Percentiles rank a stretch among this genome's conserved stretches.
phyloP scores from a whole-genome alignment of 2,113 vertebrate species.

The Martes martes region DNA sequence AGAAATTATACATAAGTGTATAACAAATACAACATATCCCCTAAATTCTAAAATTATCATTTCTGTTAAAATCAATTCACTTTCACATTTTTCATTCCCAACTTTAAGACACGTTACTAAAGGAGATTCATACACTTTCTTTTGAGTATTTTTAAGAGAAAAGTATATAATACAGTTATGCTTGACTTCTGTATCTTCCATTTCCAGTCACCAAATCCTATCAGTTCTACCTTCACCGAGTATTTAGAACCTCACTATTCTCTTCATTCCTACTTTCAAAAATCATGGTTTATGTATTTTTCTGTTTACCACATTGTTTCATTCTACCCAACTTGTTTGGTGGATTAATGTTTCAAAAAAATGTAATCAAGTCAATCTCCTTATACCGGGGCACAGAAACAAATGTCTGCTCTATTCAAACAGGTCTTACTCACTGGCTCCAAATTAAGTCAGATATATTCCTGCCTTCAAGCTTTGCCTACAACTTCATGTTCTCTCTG shows the following conservation, averaged over 20 bases:
- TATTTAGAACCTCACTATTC: not conserved
- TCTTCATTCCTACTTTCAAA: not conserved
- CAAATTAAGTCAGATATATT: not conserved
- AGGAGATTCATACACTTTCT: not conserved
- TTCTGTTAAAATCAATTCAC: conserved; percentile 38
- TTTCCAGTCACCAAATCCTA: conserved; percentile 1
- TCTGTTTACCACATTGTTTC: conserved; percentile 2
- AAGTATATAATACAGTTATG: not conserved
- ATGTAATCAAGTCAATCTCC: not conserved
- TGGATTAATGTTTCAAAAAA: conserved; percentile 36
- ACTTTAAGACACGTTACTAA: conserved; percentile 6
- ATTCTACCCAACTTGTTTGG: not conserved
- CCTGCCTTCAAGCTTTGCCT: not conserved
- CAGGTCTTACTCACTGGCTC: not conserved
- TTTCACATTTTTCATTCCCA: conserved; percentile 33
- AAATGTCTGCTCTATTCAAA: conserved; percentile 20
- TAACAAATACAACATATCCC: not conserved
- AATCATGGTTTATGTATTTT: conserved; percentile 18
- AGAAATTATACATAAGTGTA: not conserved
- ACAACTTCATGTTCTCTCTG: not conserved
- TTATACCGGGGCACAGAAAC: not conserved
- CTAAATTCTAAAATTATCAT: conserved; percentile 32
- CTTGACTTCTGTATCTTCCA: not conserved
- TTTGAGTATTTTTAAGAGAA: not conserved
- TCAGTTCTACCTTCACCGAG: not conserved